A percentile compares a stretch with the other conserved stretches of the same genome.
These are phyloP conservation scores for Lichenostomus cassidix DNA, from an alignment of 2,113 vertebrate species.

Conservation along the genomic window DNA sequence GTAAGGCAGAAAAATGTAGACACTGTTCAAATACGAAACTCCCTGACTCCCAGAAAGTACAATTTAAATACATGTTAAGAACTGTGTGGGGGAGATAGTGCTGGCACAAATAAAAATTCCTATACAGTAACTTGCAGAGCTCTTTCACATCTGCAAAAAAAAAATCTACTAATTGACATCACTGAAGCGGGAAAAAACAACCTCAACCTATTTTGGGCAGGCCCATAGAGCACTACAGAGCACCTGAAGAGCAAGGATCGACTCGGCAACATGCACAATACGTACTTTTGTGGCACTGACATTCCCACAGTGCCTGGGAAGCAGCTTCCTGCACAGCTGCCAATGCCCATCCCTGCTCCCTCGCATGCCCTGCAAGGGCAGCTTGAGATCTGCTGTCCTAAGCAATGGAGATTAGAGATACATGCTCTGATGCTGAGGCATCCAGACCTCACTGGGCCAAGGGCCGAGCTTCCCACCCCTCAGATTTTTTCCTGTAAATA, in stretches of 20 bases:
- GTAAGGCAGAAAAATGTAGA: not conserved
- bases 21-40: not conserved
- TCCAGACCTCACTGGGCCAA: not conserved
- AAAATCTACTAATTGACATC: not conserved
- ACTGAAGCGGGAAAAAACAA: not conserved
- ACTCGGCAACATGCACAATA: fast-evolving
- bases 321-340: not conserved
- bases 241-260: fast-evolving
- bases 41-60: not conserved
- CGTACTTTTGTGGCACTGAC: fast-evolving
- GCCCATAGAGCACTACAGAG: fast-evolving
- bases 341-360: not conserved
- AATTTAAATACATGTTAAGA: not conserved
- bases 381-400: not conserved
- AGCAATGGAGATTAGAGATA: fast-evolving
- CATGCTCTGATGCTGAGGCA: fast-evolving
- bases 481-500: not conserved
- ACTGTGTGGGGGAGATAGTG: not conserved
- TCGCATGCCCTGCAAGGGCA: fast-evolving
- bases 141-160: not conserved
- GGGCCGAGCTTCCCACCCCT: no score
- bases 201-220: not conserved
- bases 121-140: not conserved
- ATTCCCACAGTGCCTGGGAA: not conserved
- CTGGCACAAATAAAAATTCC: not conserved